Evolutionary conservation across 35 echinoderm and acorn worm genomes (phyloP), one percentile per base, ranked within the genome.

Genomic region (Hemicentrotus pulcherrimus): DNA sequence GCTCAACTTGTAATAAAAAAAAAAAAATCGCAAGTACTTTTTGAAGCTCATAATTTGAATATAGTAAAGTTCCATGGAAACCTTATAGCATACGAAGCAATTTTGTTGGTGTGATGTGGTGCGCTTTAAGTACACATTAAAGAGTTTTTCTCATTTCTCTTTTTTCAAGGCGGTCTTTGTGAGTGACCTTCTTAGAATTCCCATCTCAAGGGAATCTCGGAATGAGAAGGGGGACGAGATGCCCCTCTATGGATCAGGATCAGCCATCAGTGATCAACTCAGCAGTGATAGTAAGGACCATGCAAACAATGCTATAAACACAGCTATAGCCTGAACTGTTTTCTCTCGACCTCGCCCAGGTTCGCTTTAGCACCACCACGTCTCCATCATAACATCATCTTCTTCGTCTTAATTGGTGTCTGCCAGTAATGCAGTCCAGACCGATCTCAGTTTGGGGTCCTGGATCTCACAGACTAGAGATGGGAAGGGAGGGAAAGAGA

Each of bases 271-370:
- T 47, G 45, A 48, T 31, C 91, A 93, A 58, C 32, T 47, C 0
- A 93, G 91, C 48, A 93, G 48, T 47, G 91, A 93, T 31, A 58
- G 91, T 58, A 93, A 93, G 91, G 91, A 93, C 91, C 91, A 93
- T 78, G 65, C 65, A 28, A 78, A 78, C 28, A 78, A 78, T 78
- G 2, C n/a, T 78, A 22, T 78, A n/a, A n/a, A n/a, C 65, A 78
- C 65, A 7, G 65, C 65, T 7, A 78, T 78, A 78, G 65, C 65
- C 65, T 78, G 65, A 78, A 78, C 65, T 78, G 65, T 71, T 19
- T 78, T 78, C 65, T 28, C 65, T 78, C 7, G 35, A 22, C 65
- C 22, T 7, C 65, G n/a, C 65, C 65, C 65, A 78, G 19, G 65
- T 8, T n/a, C 7, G 22, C 65, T 28, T 78, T 59, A 78, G 22